These are phyloP conservation scores for Colossoma macropomum DNA, from an alignment of 2,113 vertebrate species.

Conservation along the genomic window DNA sequence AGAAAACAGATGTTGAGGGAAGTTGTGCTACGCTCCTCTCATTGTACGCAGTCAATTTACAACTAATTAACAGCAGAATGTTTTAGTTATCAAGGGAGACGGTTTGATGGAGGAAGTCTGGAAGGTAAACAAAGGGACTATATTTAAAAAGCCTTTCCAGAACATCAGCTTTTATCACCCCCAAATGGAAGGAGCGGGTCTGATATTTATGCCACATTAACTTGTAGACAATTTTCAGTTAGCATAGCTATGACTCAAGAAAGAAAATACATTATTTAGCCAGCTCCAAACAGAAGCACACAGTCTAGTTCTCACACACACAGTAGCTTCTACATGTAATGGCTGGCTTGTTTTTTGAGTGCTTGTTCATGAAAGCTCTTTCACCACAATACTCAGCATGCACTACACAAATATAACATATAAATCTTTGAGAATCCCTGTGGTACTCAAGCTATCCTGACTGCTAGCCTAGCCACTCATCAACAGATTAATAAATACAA, in stretches of 20 bases:
- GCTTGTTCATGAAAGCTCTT: neutral
- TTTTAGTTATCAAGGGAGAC: conserved; percentile 7
- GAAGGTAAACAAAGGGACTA: neutral
- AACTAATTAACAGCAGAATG: conserved; percentile 16
- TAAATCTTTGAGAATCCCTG: no score
- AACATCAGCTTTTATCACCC: neutral
- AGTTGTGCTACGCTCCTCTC: neutral
- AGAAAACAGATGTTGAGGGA: conserved; percentile 27
- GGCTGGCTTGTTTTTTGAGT: neutral
- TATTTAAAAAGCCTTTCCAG: neutral
- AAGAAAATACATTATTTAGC: neutral
- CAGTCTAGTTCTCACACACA: neutral
- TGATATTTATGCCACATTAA: neutral
- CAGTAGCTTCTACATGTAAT: neutral
- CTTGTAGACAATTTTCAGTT: neutral
- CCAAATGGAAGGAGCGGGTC: neutral
- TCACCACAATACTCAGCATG: no score
- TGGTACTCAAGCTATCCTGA: no score
- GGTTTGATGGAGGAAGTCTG: neutral
- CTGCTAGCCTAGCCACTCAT: no score
- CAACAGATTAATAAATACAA: no score
- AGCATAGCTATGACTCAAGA: neutral
- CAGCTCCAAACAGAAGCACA: neutral
- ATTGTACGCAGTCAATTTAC: conserved; percentile 16
- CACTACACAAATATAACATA: no score